Conservation (phyloP, 2,888 invertebrate genomes). For the Theretra japonica region DNA sequence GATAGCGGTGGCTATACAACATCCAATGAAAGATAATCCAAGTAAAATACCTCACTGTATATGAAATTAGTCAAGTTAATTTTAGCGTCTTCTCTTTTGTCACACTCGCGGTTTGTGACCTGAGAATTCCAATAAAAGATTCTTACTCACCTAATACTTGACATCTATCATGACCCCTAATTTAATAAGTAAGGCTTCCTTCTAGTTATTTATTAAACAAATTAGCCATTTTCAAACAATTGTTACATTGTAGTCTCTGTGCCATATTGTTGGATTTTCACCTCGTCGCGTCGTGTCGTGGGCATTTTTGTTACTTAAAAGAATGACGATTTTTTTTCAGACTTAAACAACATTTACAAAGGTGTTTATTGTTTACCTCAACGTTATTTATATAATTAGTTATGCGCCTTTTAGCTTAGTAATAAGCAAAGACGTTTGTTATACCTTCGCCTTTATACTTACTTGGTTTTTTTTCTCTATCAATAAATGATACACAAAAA, state of each 20-base stretch:
- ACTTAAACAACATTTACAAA: not conserved
- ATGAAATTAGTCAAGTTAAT: not conserved
- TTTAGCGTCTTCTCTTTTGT: not conserved
- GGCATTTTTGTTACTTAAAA: not conserved
- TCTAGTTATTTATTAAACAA: not conserved
- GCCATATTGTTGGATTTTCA: not conserved
- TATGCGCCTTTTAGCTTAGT: too few relatives aligned
- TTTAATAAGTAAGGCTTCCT: slow-evolving; percentile 8
- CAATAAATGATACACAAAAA: too few relatives aligned
- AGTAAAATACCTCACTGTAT: too few relatives aligned
- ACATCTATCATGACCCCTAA: not conserved
- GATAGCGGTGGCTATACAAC: too few relatives aligned
- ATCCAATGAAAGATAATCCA: too few relatives aligned
- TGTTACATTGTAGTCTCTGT: not conserved
- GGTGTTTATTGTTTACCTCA: too few relatives aligned
- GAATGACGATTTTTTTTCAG: not conserved
- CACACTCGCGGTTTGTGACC: not conserved
- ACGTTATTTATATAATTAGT: too few relatives aligned
- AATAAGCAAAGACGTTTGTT: too few relatives aligned
- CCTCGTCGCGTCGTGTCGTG: not conserved
- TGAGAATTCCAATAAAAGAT: not conserved
- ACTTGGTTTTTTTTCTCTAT: too few relatives aligned
- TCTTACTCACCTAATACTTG: not conserved
- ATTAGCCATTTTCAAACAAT: not conserved
- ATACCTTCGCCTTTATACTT: too few relatives aligned